Percentiles rank a stretch among this genome's conserved stretches.
Evolutionary conservation across 1,140 invertebrate genomes (phyloP).

Genomic region (Bombus pascuorum): DNA sequence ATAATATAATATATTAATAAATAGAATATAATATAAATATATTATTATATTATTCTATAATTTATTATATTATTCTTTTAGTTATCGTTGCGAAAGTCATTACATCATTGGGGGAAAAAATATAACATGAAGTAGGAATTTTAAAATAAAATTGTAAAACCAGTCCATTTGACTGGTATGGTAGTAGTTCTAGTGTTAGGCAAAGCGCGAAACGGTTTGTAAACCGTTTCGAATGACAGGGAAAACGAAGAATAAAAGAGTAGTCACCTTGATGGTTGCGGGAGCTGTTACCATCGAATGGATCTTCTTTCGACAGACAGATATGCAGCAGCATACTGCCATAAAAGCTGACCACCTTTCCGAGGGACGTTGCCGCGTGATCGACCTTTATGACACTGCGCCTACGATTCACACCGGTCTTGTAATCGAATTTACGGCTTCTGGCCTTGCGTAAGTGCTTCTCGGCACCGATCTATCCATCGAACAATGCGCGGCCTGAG

Average conservation of each 20-base stretch:
- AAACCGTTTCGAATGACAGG: not conserved
- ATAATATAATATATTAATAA: too few species aligned
- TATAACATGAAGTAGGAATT: too few species aligned
- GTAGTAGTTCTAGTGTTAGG: too few species aligned
- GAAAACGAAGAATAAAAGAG: not conserved
- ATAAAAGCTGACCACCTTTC: slow-evolving; percentile 25
- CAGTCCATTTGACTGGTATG: too few species aligned
- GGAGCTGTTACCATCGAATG: slow-evolving; percentile 22
- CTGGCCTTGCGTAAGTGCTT: slow-evolving; percentile 74
- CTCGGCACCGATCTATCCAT: slow-evolving; percentile 12
- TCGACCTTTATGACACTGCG: slow-evolving; percentile 49
- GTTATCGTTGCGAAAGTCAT: too few species aligned
- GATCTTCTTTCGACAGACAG: slow-evolving; percentile 3
- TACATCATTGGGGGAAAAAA: too few species aligned
- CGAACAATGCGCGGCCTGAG: not conserved
- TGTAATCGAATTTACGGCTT: slow-evolving; percentile 80
- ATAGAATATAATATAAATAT: too few species aligned
- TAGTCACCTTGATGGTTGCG: slow-evolving; percentile 25
- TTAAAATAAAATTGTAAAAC: too few species aligned
- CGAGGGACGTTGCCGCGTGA: slow-evolving; percentile 22
- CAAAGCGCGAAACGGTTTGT: too few species aligned
- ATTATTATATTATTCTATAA: too few species aligned
- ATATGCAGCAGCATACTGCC: slow-evolving; percentile 45
- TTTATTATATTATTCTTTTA: too few species aligned
- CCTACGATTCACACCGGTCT: slow-evolving; percentile 75